phyloP scores from a whole-genome alignment of 2,797 vertebrate genomes.

The Australoheros facetus region DNA sequence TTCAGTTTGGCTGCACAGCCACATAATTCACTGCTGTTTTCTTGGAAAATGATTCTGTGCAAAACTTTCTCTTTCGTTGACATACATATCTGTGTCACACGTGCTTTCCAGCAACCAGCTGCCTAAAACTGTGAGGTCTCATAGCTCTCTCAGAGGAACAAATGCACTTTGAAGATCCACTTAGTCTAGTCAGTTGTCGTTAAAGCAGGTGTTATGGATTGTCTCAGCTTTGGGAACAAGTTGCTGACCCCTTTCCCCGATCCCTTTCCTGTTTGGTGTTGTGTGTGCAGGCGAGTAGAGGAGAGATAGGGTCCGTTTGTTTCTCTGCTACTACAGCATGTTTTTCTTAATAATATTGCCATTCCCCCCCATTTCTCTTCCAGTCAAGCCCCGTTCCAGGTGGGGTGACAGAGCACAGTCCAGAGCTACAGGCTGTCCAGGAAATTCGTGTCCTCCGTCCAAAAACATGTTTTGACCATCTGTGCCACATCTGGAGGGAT shows the following conservation, averaged over 20 bases:
- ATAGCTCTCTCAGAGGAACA: conserved; percentile 38
- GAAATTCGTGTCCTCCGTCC: conserved; percentile 84
- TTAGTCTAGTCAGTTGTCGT: conserved; percentile 28
- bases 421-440: conserved; percentile 77
- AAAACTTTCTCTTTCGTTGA: background rate
- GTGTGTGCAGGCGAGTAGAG: conserved; percentile 45
- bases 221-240: conserved; percentile 77
- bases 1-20: conserved; percentile 15
- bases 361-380: conserved; percentile 51
- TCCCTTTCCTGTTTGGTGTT: conserved; percentile 81
- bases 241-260: conserved; percentile 75
- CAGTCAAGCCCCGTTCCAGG: conserved; percentile 72
- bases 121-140: conserved; percentile 33
- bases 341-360: conserved; percentile 74
- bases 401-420: conserved; percentile 71
- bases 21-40: conserved; percentile 22
- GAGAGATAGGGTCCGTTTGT: conserved; percentile 64
- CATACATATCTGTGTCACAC: background rate
- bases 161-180: conserved; percentile 58
- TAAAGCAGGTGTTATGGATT: conserved; percentile 75
- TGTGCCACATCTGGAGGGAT: conserved; percentile 82
- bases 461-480: conserved; percentile 95
- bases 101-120: conserved; percentile 51
- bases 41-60: background rate
- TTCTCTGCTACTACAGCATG: conserved; percentile 67